Conservation (phyloP, 92 coral and sea anemone genomes). For the Virgularia gustaviana region DNA sequence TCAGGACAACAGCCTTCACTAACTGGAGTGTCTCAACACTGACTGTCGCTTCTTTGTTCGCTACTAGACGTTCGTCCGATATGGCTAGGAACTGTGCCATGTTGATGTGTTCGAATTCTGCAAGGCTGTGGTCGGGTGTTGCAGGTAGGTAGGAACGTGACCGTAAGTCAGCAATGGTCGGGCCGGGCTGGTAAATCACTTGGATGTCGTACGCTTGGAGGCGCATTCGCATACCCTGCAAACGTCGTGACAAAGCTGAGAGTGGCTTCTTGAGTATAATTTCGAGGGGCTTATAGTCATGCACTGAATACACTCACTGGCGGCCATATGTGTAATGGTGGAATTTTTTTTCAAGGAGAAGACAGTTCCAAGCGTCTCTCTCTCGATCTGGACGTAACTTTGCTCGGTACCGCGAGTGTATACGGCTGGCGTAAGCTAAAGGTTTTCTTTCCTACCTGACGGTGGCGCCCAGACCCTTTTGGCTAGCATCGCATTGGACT, state of each 20-base stretch:
- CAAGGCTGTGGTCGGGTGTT: slow-evolving; percentile 12
- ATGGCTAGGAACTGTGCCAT: slow-evolving; percentile 28
- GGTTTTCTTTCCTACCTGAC: slow-evolving; percentile 29
- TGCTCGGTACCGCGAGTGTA: slow-evolving; percentile 30
- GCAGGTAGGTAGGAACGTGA: slow-evolving; percentile 41
- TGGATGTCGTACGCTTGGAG: slow-evolving; percentile 30
- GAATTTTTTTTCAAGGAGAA: slow-evolving; percentile 28
- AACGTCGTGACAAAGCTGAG: slow-evolving; percentile 24
- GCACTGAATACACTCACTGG: slow-evolving; percentile 4
- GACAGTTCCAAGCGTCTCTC: slow-evolving; percentile 19
- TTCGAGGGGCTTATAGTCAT: slow-evolving; percentile 41
- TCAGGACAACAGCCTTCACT: not conserved
- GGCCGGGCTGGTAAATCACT: slow-evolving; percentile 31
- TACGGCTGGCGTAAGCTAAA: slow-evolving; percentile 41
- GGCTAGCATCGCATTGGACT: slow-evolving; percentile 44
- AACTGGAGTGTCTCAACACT: slow-evolving; percentile 32
- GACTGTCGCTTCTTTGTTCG: slow-evolving; percentile 12
- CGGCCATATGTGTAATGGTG: slow-evolving; percentile 31
- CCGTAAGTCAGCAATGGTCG: slow-evolving; percentile 40
- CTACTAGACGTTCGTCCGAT: slow-evolving; percentile 23
- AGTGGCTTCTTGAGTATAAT: slow-evolving; percentile 25
- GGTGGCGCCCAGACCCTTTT: slow-evolving; percentile 37
- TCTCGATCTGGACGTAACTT: slow-evolving; percentile 23
- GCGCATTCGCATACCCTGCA: slow-evolving; percentile 45
- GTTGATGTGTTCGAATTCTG: slow-evolving; percentile 34